Evolutionary conservation across 2,113 vertebrate genomes (phyloP).

Genomic region (Craseonycteris thonglongyai): DNA sequence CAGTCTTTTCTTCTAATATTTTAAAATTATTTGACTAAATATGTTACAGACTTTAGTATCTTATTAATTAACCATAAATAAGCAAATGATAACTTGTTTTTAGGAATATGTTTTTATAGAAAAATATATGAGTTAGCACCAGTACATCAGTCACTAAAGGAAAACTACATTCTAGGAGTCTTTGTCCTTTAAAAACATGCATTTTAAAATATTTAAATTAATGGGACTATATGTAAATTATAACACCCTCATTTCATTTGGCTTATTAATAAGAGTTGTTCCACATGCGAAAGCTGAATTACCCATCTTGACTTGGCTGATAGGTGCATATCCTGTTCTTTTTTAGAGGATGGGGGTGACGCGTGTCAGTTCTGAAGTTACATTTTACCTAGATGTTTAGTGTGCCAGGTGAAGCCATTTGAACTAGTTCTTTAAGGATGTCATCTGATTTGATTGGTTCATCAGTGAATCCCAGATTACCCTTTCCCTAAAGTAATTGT

Average conservation of each 20-base stretch:
- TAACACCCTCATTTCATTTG: background rate
- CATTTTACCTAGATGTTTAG: background rate
- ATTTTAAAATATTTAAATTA: background rate
- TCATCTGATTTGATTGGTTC: background rate
- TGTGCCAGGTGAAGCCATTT: background rate
- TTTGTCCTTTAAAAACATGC: background rate
- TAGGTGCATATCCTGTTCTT: background rate
- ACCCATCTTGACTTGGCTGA: background rate
- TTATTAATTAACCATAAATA: background rate
- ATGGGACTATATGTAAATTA: background rate
- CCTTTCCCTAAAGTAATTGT: background rate
- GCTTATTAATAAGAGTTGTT: background rate
- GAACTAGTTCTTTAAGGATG: background rate
- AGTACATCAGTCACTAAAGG: background rate
- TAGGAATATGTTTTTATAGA: conserved; percentile 3
- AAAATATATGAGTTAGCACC: background rate
- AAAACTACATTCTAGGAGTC: background rate
- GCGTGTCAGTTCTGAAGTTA: background rate
- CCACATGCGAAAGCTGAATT: background rate
- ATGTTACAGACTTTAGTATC: background rate
- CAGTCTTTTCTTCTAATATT: background rate
- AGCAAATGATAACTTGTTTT: background rate
- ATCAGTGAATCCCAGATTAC: background rate
- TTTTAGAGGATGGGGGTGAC: background rate
- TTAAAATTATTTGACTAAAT: background rate